These are phyloP conservation scores for Spinus olivaceus DNA, from an alignment of 2,797 vertebrate species.

Conservation along the genomic window DNA sequence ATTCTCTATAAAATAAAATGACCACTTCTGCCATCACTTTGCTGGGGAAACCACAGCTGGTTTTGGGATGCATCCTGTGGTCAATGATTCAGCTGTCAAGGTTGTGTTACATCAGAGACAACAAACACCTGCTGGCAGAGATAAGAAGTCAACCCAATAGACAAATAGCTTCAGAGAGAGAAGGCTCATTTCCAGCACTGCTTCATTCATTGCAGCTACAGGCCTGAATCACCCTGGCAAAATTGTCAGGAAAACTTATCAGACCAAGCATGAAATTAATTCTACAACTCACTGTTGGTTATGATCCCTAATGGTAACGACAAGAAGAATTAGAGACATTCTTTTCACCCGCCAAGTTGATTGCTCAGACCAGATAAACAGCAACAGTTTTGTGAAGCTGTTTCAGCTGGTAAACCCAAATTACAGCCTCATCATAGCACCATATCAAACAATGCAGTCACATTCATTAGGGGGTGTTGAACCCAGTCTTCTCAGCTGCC, in stretches of 20 bases:
- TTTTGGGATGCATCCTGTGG: not conserved
- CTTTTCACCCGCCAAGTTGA: not conserved
- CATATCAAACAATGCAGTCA: not conserved
- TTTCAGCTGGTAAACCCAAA: not conserved
- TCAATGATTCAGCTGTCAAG: not conserved
- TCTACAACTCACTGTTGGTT: not conserved
- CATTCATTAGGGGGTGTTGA: not conserved
- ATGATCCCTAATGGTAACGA: not conserved
- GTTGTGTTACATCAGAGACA: not conserved
- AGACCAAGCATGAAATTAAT: not conserved
- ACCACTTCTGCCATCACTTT: not conserved
- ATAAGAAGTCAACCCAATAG: not conserved
- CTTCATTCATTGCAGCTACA: not conserved
- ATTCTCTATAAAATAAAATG: not conserved
- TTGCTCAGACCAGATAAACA: conserved; percentile 4
- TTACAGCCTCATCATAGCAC: not conserved
- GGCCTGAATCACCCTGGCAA: conserved; percentile 36
- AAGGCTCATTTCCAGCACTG: not conserved
- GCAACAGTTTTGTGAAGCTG: not conserved
- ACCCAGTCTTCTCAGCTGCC: not conserved
- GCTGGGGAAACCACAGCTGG: not conserved
- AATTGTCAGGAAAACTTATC: not conserved
- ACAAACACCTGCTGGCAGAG: not conserved
- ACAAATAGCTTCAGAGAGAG: not conserved
- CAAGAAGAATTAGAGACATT: not conserved